Percentiles rank a stretch among this genome's conserved stretches.
Conservation (phyloP, 2,113 vertebrate species). For the Vulpes vulpes region DNA sequence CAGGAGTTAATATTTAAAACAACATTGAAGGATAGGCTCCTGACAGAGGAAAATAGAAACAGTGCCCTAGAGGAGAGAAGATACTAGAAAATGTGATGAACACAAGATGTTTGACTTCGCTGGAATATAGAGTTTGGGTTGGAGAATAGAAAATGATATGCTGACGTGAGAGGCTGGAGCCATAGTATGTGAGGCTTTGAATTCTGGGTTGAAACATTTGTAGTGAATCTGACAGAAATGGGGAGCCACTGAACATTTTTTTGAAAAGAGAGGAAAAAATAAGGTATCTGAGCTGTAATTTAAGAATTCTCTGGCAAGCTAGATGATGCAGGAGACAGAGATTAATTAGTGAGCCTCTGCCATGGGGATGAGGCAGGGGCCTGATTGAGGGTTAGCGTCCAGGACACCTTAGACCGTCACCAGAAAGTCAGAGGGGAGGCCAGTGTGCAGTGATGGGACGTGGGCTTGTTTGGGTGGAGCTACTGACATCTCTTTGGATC, state of each 20-base stretch:
- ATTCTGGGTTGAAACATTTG: constrained; percentile 32
- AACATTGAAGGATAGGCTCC: not conserved
- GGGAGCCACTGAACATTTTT: constrained; percentile 18
- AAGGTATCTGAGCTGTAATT: not conserved
- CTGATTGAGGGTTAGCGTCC: not conserved
- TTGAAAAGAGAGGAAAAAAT: not conserved
- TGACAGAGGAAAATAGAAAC: not conserved
- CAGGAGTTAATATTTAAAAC: not conserved
- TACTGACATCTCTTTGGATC: not conserved
- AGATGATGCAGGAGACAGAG: not conserved
- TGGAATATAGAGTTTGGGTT: not conserved
- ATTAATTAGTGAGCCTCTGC: not conserved
- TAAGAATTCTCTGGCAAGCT: not conserved
- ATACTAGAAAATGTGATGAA: not conserved
- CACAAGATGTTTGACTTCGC: not conserved
- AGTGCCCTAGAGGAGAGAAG: not conserved
- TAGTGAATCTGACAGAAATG: not conserved
- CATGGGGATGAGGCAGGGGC: not conserved
- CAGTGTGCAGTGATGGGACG: not conserved
- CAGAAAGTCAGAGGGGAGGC: too few relatives aligned
- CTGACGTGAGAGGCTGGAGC: not conserved
- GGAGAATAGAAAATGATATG: not conserved
- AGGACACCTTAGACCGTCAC: not conserved
- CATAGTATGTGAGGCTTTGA: not conserved
- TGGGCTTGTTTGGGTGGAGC: not conserved